These are phyloP conservation scores for Quiscalus mexicanus DNA, from an alignment of 2,113 vertebrate genomes.

Conservation along the genomic window DNA sequence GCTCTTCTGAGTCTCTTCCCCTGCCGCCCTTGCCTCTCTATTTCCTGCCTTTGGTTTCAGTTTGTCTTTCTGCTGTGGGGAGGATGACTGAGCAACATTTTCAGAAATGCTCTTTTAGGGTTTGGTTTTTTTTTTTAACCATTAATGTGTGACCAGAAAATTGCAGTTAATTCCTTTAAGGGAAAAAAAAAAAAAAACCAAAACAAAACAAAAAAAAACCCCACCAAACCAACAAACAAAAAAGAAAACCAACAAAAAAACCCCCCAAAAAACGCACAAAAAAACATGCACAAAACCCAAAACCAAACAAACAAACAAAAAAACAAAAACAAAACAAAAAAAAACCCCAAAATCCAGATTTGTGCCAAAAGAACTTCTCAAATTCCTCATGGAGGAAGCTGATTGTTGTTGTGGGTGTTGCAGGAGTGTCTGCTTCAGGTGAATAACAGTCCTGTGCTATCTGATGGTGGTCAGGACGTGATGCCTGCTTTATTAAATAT, in stretches of 20 bases:
- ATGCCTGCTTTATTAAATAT: background rate
- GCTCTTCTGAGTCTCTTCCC: background rate
- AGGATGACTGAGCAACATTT: background rate
- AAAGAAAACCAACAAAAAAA: background rate
- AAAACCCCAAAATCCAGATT: background rate
- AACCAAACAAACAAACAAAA: no score
- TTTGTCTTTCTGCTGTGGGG: background rate
- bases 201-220: no score
- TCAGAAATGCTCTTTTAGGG: background rate
- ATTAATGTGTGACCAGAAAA: background rate
- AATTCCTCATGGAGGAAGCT: background rate
- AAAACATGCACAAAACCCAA: background rate
- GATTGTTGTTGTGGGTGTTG: background rate
- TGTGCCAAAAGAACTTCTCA: background rate
- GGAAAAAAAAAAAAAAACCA: fast-evolving
- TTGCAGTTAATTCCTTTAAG: background rate
- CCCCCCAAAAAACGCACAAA: background rate
- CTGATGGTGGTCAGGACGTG: background rate
- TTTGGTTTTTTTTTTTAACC: background rate
- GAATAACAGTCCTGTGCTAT: background rate
- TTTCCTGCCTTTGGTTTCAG: constrained; percentile 16
- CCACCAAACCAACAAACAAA: no score
- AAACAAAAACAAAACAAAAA: no score
- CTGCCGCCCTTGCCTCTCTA: background rate
- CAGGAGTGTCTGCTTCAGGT: background rate